Evolutionary conservation across 2,113 vertebrate genomes (phyloP), one percentile per base, ranked within the genome.

Genomic region (Scopus umbretta): DNA sequence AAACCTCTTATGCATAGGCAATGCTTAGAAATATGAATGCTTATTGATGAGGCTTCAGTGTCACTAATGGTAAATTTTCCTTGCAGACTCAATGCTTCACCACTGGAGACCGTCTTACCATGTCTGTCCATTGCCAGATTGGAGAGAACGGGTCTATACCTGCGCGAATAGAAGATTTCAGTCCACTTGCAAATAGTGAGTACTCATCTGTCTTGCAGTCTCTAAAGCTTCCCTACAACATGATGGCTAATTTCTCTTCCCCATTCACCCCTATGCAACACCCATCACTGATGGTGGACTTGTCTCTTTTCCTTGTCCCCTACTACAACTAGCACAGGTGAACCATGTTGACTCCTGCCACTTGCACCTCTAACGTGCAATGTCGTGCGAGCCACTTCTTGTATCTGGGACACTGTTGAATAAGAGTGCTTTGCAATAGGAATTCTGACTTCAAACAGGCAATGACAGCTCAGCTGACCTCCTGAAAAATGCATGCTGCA

Each of bases 171-270:
- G 13, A 67, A 70, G 5, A 67, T n/a, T 96, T 97, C 61, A 23
- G 3, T 0, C 97, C 95, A 15, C 76, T 96, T 95, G 9, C 5
- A 63, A 97, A 97, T 7, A 96, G 97, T 98, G 90, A 98, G 97
- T 98, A 91, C 14, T 70, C 8, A 10, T 47, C 29, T 83, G 26
- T 10, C 17, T 61, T 81, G 43, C 13, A 27, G 16, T 66, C 36
- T 42, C 58, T 80, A 20, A 86, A 72, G n/a, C 30, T 93, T 67
- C 23, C 7, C 8, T 23, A 20, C 6, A 5, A 73, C 26, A 59
- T 3, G 23, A 67, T 16, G 42, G n/a, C 7, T 70, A 22, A 52
- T 52, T 81, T 92, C 19, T 27, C 22, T 63, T 91, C 23, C 27
- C 50, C 16, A 6, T 55, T 27, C 15, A 30, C 20, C 50, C 32